Evolutionary conservation across 2,113 vertebrate genomes (phyloP), one percentile per base, ranked within the genome.

Genomic region (Myxocyprinus asiaticus): DNA sequence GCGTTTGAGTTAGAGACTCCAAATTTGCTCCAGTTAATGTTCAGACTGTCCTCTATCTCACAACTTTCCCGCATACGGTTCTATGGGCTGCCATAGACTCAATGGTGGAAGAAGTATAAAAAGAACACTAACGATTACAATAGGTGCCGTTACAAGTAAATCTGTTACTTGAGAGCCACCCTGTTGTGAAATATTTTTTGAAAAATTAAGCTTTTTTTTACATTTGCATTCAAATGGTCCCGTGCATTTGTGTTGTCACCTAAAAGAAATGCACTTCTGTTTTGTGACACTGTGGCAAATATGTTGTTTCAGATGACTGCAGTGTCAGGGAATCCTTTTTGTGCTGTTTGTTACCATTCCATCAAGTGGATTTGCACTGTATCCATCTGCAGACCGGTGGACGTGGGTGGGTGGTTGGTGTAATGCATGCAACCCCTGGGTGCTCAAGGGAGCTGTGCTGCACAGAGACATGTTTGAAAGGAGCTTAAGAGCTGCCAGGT

Each of bases 401-500:
- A 8, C 15, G 33, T 48, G 56, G 22, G 43, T 58, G 74, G 56
- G 47, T 77, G 59, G 48, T 33, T 33, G 22, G 22, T 79, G 56
- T 80, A 76, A 76, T 76, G 48, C 50, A 12, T 63, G 79, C 45
- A 53, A 48, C 50, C 68, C 50, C 48, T 70, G 83, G 79, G 55
- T 7, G 81, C 86, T 56, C 78, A 77, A 84, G 88, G 55, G 81
- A 83, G 78, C 88, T 85, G 86, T 88, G 89, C 88, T 86, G 87
- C 85, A 84, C 77, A 79, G 79, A 82, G 85, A 88, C 86, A 86
- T 84, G 85, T 87, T 87, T 88, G 87, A 89, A 89, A 91, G 86
- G 78, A 87, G 87, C 87, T 90, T 89, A 90, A 89, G 86, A 84
- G 83, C 85, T 87, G 67, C 83, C 87, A 88, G 89, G 86, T 88